A percentile compares a stretch with the other conserved stretches of the same genome.
Conservation (phyloP, 2,888 invertebrate species). For the Prosapia bicincta region DNA sequence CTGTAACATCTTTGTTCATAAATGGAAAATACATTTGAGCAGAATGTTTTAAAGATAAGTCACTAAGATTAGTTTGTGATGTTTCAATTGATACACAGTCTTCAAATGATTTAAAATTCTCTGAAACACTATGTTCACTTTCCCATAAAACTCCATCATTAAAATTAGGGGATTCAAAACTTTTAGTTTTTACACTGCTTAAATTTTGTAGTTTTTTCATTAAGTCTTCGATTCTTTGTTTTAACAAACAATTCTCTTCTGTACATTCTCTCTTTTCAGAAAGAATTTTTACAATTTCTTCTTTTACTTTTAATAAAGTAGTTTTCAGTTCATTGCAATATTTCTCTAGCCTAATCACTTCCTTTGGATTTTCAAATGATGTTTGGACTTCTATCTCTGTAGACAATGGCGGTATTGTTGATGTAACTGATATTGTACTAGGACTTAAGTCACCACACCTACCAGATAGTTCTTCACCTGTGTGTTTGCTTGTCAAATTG, state of each 20-base stretch:
- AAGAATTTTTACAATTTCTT: slow-evolving; percentile 42
- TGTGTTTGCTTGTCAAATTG: background rate
- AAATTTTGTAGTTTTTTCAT: slow-evolving; percentile 13
- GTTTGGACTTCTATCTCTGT: slow-evolving; percentile 32
- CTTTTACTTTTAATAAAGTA: slow-evolving; percentile 41
- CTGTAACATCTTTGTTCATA: background rate
- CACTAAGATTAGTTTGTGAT: background rate
- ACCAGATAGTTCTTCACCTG: slow-evolving; percentile 7
- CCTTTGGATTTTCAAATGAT: slow-evolving; percentile 22
- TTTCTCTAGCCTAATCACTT: slow-evolving; percentile 36
- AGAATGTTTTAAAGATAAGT: slow-evolving; percentile 1
- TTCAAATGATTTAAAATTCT: background rate
- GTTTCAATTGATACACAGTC: background rate
- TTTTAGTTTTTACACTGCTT: background rate
- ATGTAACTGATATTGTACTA: background rate
- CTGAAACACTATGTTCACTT: background rate
- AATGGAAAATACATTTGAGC: slow-evolving; percentile 18
- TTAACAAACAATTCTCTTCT: slow-evolving; percentile 41
- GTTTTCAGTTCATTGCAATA: slow-evolving; percentile 40
- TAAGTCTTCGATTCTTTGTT: slow-evolving; percentile 20
- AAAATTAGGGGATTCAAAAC: slow-evolving; percentile 9
- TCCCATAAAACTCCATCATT: slow-evolving; percentile 15
- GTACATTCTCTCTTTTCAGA: slow-evolving; percentile 43
- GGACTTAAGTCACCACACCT: background rate
- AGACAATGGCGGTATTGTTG: background rate